These are phyloP conservation scores for Crypturellus tataupa DNA, from an alignment of 2,797 vertebrate species.

Conservation along the genomic window DNA sequence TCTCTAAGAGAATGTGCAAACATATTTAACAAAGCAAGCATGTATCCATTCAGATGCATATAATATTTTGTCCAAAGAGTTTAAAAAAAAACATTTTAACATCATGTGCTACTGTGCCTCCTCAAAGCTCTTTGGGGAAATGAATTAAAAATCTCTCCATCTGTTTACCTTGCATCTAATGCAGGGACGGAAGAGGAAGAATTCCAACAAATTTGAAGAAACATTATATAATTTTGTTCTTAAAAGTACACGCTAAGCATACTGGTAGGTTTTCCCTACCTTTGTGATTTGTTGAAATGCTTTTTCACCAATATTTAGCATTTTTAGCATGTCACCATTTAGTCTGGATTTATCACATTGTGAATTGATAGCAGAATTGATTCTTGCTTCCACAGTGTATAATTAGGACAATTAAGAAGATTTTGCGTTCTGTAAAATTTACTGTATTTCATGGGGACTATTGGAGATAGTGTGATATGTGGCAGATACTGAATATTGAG, in stretches of 20 bases:
- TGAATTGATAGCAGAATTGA: not conserved
- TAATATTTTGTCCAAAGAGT: not conserved
- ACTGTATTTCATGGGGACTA: not conserved
- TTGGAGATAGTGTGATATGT: not conserved
- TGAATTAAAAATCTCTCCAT: constrained; percentile 69
- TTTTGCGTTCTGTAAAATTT: not conserved
- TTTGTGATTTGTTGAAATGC: not conserved
- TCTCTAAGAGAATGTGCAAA: not conserved
- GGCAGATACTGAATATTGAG: not conserved
- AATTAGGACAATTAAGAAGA: not conserved
- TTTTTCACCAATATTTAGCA: constrained; percentile 43
- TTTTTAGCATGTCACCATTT: not conserved
- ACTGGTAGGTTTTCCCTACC: not conserved
- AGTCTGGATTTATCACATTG: not conserved
- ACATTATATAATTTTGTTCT: constrained; percentile 41
- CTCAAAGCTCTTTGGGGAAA: constrained; percentile 55
- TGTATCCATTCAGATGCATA: not conserved
- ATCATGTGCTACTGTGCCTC: constrained; percentile 8
- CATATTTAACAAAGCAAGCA: not conserved
- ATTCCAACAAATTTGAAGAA: not conserved
- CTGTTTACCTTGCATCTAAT: constrained; percentile 60
- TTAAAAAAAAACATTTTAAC: not conserved
- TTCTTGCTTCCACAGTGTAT: not conserved
- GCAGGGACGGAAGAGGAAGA: not conserved
- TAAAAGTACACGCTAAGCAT: constrained; percentile 22